A percentile compares a stretch with the other conserved stretches of the same genome.
These are phyloP conservation scores for Emmelina monodactyla DNA, from an alignment of 2,888 invertebrate genomes.

Conservation along the genomic window DNA sequence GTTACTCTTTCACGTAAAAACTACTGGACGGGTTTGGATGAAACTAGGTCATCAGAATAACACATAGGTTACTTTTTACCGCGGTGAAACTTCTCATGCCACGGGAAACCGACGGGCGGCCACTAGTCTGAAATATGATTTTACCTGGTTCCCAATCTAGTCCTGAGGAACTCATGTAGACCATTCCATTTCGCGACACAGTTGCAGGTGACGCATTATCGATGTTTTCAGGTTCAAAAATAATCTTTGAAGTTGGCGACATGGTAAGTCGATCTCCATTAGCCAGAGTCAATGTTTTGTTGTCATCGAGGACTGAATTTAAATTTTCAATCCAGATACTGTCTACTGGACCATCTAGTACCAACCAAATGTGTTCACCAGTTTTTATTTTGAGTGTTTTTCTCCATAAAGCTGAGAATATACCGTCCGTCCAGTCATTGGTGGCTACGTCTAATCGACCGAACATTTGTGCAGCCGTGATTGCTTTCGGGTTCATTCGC, in stretches of 20 bases:
- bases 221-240: conserved; percentile 97
- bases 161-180: conserved; percentile 97
- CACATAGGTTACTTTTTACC: no score
- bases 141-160: conserved; percentile 87
- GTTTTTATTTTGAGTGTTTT: conserved; percentile 90
- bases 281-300: conserved; percentile 92
- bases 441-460: conserved; percentile 95
- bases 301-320: conserved; percentile 96
- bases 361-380: conserved; percentile 91
- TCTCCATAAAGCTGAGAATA: conserved; percentile 96
- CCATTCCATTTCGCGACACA: conserved; percentile 93
- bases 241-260: conserved; percentile 93
- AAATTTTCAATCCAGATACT: conserved; percentile 99
- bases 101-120: no score
- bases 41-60: no score
- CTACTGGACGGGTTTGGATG: no score
- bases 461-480: conserved; percentile 98
- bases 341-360: conserved; percentile 95
- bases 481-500: conserved; percentile 98
- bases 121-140: no score
- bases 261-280: conserved; percentile 95
- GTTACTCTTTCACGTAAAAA: no score
- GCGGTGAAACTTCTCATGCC: no score
- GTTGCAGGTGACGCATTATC: conserved; percentile 98
- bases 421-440: conserved; percentile 98